Evolutionary conservation across 2,113 vertebrate species (phyloP).

Genomic region (Scatophagus argus): DNA sequence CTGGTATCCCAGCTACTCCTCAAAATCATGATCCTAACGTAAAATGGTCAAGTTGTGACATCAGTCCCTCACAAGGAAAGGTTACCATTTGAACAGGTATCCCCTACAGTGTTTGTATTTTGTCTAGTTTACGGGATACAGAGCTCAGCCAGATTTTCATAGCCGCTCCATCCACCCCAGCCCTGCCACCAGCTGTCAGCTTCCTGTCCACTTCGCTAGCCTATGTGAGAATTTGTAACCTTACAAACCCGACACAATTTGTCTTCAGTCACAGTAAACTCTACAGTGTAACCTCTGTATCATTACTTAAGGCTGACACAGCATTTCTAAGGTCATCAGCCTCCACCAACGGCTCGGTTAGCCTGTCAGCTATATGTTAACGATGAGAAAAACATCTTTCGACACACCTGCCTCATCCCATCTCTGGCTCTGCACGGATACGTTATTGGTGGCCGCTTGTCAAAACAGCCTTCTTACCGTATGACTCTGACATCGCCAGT

Average conservation of each 20-base stretch:
- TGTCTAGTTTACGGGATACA: too few relatives aligned
- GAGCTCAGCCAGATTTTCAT: not conserved
- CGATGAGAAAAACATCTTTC: slow-evolving; percentile 36
- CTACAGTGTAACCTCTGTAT: not conserved
- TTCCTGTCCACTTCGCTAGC: slow-evolving; percentile 1
- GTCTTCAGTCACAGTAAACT: not conserved
- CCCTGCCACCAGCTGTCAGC: not conserved
- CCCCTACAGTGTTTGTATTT: too few relatives aligned
- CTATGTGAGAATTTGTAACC: not conserved
- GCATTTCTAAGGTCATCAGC: slow-evolving; percentile 45
- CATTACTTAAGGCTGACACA: slow-evolving; percentile 36
- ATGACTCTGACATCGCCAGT: slow-evolving; percentile 85
- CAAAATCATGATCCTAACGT: not conserved
- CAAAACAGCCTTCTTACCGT: slow-evolving; percentile 76
- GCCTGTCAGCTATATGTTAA: slow-evolving; percentile 69
- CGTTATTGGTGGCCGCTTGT: not conserved
- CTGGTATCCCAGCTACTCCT: not conserved
- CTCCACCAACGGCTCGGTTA: slow-evolving; percentile 46
- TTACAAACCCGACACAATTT: not conserved
- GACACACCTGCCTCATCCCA: slow-evolving; percentile 66
- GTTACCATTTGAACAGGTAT: not conserved
- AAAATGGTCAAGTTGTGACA: not conserved
- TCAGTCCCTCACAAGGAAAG: not conserved
- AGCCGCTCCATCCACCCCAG: slow-evolving; percentile 19
- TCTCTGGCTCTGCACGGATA: not conserved